These are phyloP conservation scores for Athripsodes cinereus DNA, from an alignment of 2,888 invertebrate species.

Conservation along the genomic window DNA sequence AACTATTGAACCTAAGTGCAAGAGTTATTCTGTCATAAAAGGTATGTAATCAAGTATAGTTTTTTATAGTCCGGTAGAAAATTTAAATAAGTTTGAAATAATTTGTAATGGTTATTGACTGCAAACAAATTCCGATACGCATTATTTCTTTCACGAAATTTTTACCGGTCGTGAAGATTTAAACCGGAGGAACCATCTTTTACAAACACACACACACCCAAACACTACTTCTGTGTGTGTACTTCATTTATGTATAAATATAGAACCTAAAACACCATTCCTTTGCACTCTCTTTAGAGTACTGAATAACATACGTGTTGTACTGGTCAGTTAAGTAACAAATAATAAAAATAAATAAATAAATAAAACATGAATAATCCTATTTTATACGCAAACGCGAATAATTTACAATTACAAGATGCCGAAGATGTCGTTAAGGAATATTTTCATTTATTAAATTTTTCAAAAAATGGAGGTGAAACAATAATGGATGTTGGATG, in stretches of 20 bases:
- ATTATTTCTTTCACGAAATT: constrained; percentile 5
- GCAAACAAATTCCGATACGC: constrained; percentile 11
- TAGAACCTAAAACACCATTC: not conserved
- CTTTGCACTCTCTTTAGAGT: not conserved
- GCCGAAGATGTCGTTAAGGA: constrained; percentile 58
- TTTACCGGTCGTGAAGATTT: not conserved
- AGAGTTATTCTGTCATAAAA: not conserved
- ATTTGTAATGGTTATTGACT: too few species aligned
- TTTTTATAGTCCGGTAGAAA: too few species aligned
- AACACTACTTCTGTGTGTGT: not conserved
- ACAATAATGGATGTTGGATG: constrained; percentile 66
- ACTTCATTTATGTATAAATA: not conserved
- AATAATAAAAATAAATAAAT: not conserved
- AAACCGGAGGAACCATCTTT: not conserved
- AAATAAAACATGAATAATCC: constrained; percentile 52
- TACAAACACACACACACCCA: not conserved
- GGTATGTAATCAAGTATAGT: not conserved
- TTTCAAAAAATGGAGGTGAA: constrained; percentile 47
- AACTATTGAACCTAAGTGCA: too few species aligned
- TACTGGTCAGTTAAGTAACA: constrained; percentile 27
- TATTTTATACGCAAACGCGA: constrained; percentile 60
- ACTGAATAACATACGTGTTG: constrained; percentile 3
- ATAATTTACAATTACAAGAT: constrained; percentile 62
- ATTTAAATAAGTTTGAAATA: too few species aligned
- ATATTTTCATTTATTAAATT: constrained; percentile 52